Evolutionary conservation across 2,113 vertebrate genomes (phyloP).

Genomic region (Struthidea cinerea): DNA sequence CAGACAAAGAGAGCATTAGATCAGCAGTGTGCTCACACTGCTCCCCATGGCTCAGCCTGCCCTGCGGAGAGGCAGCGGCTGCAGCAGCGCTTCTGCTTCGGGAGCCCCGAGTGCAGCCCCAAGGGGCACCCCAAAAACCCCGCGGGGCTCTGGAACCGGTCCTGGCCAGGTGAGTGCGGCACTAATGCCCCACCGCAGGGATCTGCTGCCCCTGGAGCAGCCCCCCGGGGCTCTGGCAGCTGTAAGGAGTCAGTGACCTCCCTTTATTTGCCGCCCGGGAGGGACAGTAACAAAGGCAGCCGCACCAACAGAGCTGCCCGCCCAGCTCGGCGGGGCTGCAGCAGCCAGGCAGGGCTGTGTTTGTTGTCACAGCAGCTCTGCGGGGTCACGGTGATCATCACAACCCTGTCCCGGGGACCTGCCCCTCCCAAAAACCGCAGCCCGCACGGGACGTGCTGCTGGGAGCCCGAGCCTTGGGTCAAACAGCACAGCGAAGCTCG

Average conservation of each 20-base stretch:
- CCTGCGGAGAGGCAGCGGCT: not conserved
- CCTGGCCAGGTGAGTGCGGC: not conserved
- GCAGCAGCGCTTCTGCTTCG: not conserved
- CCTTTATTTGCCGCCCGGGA: not conserved
- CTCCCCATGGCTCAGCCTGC: not conserved
- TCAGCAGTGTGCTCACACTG: not conserved
- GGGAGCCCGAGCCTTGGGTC: not conserved
- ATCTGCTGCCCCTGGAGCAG: not conserved
- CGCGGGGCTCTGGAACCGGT: not conserved
- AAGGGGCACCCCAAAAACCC: accelerated
- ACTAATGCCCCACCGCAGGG: accelerated
- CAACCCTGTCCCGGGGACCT: not conserved
- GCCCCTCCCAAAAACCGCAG: not conserved
- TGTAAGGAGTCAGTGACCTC: not conserved
- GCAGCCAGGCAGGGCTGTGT: too few relatives aligned
- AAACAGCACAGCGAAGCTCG: not conserved
- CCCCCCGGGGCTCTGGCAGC: not conserved
- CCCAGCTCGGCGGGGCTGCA: not conserved
- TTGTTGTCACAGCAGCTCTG: not conserved
- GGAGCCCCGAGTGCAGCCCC: not conserved
- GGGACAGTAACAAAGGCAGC: not conserved
- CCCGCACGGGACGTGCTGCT: not conserved
- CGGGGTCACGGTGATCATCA: not conserved
- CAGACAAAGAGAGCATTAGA: not conserved
- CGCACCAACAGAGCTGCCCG: not conserved